Conservation (phyloP, 2,797 vertebrate genomes). For the Paguma larvata region DNA sequence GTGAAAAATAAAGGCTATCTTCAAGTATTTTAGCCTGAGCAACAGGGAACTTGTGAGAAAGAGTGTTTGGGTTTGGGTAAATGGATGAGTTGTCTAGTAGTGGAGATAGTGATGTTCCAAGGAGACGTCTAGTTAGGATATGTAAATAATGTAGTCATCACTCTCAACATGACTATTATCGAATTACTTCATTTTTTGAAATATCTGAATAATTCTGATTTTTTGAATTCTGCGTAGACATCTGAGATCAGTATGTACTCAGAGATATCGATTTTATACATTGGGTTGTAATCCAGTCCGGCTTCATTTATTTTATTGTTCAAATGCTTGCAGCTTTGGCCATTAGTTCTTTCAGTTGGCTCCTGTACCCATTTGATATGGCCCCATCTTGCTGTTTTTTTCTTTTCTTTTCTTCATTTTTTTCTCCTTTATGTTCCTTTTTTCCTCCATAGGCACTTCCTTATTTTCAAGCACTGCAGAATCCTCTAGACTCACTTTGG, state of each 20-base stretch:
- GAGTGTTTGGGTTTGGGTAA: neutral
- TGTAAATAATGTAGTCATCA: neutral
- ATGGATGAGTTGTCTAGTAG: neutral
- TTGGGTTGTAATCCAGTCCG: neutral
- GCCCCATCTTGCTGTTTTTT: neutral
- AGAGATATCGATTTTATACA: neutral
- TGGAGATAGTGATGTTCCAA: neutral
- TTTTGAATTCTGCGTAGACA: neutral
- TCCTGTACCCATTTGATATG: neutral
- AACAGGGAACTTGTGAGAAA: neutral
- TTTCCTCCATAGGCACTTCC: neutral
- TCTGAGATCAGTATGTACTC: neutral
- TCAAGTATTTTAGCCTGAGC: neutral
- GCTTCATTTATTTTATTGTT: neutral
- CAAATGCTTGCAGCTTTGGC: neutral
- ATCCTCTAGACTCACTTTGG: neutral
- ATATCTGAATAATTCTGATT: neutral
- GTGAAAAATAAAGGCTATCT: neutral
- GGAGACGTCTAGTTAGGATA: neutral
- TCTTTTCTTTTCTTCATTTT: neutral
- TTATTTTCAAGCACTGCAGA: neutral
- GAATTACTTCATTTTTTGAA: neutral
- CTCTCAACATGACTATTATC: neutral
- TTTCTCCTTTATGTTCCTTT: neutral
- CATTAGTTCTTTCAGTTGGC: neutral